These are phyloP conservation scores for Rhyacophila evoluta DNA, from an alignment of 2,888 invertebrate genomes.

Conservation along the genomic window DNA sequence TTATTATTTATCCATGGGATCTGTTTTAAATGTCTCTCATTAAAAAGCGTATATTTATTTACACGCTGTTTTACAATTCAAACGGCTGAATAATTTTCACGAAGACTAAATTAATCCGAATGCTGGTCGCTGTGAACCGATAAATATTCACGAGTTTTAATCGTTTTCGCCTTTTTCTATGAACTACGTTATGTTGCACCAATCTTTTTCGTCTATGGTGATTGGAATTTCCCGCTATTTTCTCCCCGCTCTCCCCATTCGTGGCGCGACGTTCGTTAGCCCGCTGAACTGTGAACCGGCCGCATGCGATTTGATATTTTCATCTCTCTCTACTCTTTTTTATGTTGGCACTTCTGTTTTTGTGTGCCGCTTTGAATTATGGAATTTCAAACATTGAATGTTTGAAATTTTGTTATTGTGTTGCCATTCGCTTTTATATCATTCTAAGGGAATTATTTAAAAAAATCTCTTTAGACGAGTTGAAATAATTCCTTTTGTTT, in stretches of 20 bases:
- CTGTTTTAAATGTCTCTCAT: too few relatives aligned
- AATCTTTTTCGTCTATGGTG: conserved; percentile 32
- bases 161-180: conserved; percentile 25
- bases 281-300: conserved; percentile 23
- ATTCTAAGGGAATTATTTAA: too few relatives aligned
- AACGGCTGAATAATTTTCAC: background rate
- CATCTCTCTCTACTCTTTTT: too few relatives aligned
- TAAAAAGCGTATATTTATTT: too few relatives aligned
- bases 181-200: background rate
- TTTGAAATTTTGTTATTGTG: too few relatives aligned
- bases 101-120: background rate
- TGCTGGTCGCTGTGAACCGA: conserved; percentile 18
- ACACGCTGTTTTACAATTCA: too few relatives aligned
- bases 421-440: background rate
- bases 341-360: conserved; percentile 9
- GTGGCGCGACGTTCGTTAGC: conserved; percentile 27
- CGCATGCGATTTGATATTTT: conserved; percentile 30
- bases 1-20: too few relatives aligned
- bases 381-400: conserved; percentile 19
- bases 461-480: too few relatives aligned
- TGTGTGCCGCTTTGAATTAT: conserved; percentile 23
- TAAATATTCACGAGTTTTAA: conserved; percentile 43
- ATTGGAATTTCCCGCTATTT: conserved; percentile 37
- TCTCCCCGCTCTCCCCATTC: background rate
- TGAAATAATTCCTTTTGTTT: too few relatives aligned